A percentile compares a stretch with the other conserved stretches of the same genome.
Evolutionary conservation across 2,888 invertebrate genomes (phyloP).

Genomic region (Phania funesta): DNA sequence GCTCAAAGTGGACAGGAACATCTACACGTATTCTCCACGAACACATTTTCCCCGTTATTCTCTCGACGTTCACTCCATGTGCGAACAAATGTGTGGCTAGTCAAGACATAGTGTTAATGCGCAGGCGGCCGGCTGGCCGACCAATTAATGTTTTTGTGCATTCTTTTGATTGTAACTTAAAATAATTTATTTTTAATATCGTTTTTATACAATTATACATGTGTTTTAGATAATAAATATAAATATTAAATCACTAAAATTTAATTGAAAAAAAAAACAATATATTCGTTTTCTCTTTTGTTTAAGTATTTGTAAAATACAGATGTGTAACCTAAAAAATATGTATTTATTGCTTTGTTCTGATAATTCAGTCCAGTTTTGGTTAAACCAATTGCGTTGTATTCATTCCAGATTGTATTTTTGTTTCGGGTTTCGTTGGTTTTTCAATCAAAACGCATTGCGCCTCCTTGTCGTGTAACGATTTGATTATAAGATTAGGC

Average conservation of each 20-base stretch:
- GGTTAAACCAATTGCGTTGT: constrained; percentile 73
- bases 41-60: no score
- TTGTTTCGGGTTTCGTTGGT: constrained; percentile 66
- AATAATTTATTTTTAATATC: not conserved
- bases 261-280: constrained; percentile 45
- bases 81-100: no score
- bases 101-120: no score
- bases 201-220: constrained; percentile 58
- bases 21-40: no score
- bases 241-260: constrained; percentile 41
- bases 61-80: no score
- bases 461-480: constrained; percentile 71
- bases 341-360: not conserved
- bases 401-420: constrained; percentile 68
- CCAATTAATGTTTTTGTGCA: not conserved
- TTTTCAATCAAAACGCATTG: constrained; percentile 75
- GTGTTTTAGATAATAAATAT: constrained; percentile 1
- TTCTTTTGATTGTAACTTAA: constrained; percentile 6
- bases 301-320: constrained; percentile 62
- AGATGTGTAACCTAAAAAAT: not conserved
- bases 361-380: constrained; percentile 21
- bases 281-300: constrained; percentile 30
- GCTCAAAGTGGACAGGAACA: no score
- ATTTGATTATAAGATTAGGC: constrained; percentile 51
- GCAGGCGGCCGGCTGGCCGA: no score